phyloP scores from a whole-genome alignment of 2,113 vertebrate genomes.

The Todiramphus chloris region DNA sequence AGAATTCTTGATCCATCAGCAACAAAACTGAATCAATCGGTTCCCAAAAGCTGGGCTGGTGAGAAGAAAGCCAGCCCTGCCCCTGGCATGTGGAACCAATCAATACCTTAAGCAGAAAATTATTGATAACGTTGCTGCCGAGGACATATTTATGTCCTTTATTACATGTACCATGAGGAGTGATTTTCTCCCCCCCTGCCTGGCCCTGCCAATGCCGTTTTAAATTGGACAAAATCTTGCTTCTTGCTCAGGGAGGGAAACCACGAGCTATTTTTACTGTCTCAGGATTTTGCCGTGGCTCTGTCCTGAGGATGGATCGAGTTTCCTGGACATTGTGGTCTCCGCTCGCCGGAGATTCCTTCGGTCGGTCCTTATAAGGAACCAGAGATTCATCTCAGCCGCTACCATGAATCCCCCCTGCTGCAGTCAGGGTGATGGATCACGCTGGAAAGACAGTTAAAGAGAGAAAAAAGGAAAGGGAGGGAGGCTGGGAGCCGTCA shows the following conservation, averaged over 20 bases:
- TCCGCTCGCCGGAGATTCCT: background rate
- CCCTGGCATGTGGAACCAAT: conserved; percentile 28
- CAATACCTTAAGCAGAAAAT: conserved; percentile 18
- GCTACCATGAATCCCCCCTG: background rate
- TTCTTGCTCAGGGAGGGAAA: background rate
- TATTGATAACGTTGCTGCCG: background rate
- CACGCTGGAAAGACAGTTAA: background rate
- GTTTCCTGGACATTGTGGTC: background rate
- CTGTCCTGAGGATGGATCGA: background rate
- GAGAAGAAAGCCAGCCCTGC: conserved; percentile 28
- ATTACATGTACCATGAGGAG: background rate
- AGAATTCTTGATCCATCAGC: conserved; percentile 41
- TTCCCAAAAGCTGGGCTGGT: conserved; percentile 30
- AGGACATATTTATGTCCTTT: conserved; percentile 15
- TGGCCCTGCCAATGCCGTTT: background rate
- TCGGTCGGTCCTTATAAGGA: conserved; percentile 26
- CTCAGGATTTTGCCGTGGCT: background rate
- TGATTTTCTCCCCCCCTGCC: background rate
- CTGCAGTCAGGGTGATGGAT: background rate
- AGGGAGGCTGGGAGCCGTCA: background rate
- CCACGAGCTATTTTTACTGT: background rate
- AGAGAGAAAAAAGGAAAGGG: background rate
- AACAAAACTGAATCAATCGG: conserved; percentile 9
- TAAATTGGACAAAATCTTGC: background rate
- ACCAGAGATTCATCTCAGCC: background rate